Conservation (phyloP, 2,797 vertebrate genomes). For the Fistularia tabacaria region DNA sequence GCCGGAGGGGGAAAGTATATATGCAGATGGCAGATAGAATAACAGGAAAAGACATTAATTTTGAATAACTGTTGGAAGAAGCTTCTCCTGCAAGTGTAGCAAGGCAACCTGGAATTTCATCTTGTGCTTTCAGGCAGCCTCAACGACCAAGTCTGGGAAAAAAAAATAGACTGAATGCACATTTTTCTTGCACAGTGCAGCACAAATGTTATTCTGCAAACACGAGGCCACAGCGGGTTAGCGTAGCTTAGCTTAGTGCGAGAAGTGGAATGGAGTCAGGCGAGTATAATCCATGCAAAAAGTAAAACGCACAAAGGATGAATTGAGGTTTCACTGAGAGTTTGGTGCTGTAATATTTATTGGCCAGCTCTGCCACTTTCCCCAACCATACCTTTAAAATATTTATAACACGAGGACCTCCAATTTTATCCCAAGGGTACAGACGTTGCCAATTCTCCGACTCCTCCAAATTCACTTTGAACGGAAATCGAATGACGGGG, state of each 20-base stretch:
- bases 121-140: constrained; percentile 6
- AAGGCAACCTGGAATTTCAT: constrained; percentile 1
- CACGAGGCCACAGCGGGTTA: too few species aligned
- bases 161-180: too few species aligned
- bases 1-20: constrained; percentile 16
- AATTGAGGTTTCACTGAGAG: neutral
- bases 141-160: neutral
- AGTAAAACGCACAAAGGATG: neutral
- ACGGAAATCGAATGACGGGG: neutral
- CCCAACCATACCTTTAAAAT: neutral
- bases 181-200: too few species aligned
- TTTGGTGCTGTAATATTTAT: neutral
- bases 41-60: constrained; percentile 45
- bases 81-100: constrained; percentile 11
- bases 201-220: too few species aligned
- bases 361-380: neutral
- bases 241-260: too few species aligned
- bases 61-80: constrained; percentile 34
- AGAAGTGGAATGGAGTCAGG: too few species aligned
- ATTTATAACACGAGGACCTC: neutral
- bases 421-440: constrained; percentile 1
- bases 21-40: constrained; percentile 30
- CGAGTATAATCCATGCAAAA: neutral
- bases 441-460: neutral
- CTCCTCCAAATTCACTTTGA: neutral